Evolutionary conservation across 2,888 invertebrate species (phyloP), one percentile per base, ranked within the genome.

Genomic region (Crocallis elinguaria): DNA sequence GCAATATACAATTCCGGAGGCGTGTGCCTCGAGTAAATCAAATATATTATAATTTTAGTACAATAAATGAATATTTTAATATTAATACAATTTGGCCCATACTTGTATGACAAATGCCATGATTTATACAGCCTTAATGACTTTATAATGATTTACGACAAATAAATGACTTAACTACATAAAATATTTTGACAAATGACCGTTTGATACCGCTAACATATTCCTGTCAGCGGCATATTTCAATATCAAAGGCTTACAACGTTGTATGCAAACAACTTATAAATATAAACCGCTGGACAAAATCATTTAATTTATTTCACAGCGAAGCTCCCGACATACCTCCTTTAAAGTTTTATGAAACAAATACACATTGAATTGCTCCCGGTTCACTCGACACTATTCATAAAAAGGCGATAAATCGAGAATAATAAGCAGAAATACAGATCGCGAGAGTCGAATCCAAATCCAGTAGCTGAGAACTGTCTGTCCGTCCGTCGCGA

Each of bases 381-480:
- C 17, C 16, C 30, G 9, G 32, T 43, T 48, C 41, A 42, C 42
- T 42, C 37, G 27, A 33, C 14, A 43, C 33, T 16, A 29, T 32
- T 48, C 33, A 39, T 54, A 39, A 54, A 53, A 48, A 27, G 32
- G 30, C 45, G 45, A 49, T 45, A 49, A 55, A 45, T 55, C 49
- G 55, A 33, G 17, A 35, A 39, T 43, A 49, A 53, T 41, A 41
- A 36, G 23, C 13, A 32, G 14, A 29, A 55, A 45, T 33, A 44
- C 19, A 41, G 23, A 25, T 14, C 21, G 4, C 32, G 16, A 53
- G 49, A 45, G 27, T 32, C 33, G 33, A 46, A 48, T 38, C 33
- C 19, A 78, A 84, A 74, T 69, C 80, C 86, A 77, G 86, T 84
- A 86, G 85, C 86, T 59, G 66, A 65, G 67, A 76, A 69, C 82